A percentile compares a stretch with the other conserved stretches of the same genome.
Conservation (phyloP, 2,797 vertebrate species). For the Notolepis coatsorum region DNA sequence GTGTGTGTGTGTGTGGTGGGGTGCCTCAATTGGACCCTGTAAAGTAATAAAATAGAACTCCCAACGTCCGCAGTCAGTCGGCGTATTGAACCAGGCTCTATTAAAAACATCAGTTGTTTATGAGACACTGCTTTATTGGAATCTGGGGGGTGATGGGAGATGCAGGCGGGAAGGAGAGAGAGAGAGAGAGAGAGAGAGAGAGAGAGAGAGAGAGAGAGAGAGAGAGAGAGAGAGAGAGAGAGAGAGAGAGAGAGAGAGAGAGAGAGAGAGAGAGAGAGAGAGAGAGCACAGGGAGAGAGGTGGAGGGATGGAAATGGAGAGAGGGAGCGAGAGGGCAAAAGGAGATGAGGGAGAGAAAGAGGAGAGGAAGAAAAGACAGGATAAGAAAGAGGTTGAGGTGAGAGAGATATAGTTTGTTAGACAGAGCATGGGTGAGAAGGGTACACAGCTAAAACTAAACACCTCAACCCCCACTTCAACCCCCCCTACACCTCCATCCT, state of each 20-base stretch:
- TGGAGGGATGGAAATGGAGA: no score
- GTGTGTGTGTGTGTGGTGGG: no score
- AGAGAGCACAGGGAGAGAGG: conserved; percentile 6
- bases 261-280: conserved; percentile 17
- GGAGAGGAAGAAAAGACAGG: not conserved
- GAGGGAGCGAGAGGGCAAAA: no score
- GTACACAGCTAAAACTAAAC: no score
- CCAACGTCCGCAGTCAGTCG: conserved; percentile 18
- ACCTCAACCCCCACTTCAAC: no score
- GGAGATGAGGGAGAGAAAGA: no score
- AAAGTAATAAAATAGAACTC: conserved; percentile 54
- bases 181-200: not conserved
- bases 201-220: no score
- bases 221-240: not conserved
- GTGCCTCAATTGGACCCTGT: conserved; percentile 33
- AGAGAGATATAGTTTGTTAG: not conserved
- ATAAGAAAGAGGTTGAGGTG: not conserved
- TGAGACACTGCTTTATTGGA: conserved; percentile 59
- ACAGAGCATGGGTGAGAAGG: not conserved
- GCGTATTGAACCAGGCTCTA: conserved; percentile 59
- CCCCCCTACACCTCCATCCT: no score
- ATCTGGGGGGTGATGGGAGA: conserved; percentile 29
- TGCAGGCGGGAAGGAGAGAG: not conserved
- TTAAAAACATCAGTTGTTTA: conserved; percentile 69
- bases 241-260: no score